Evolutionary conservation across 1,140 invertebrate genomes (phyloP), one percentile per base, ranked within the genome.

Genomic region (Leptestheria dahalacensis): DNA sequence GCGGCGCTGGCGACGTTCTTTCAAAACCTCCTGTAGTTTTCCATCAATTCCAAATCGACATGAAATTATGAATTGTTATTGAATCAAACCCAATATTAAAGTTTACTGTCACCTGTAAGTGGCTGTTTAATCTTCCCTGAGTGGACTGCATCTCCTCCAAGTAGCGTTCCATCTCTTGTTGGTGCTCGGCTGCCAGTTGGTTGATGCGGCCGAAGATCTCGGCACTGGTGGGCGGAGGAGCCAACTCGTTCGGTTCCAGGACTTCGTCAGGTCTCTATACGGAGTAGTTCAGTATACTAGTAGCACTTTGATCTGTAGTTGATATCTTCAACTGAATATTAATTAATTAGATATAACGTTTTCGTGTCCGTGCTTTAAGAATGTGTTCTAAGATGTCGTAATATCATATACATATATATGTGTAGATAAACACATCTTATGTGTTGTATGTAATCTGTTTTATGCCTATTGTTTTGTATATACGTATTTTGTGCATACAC

Each of bases 141-240:
- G 53, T 56, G 24, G 53, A 33, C 41, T 56, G 26, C 53, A 56
- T 56, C 11, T 41, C 53, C 3, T 56, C 28, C 2, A 56, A 41
- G 41, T 56, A 56, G 26, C 53, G 53, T 52, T 67, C 65, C 62
- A 68, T 65, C 48, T 73, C 66, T 20, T 68, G 65, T 20, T 67
- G 65, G 48, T 73, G 70, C 47, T 68, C 64, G 56, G 71, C 68
- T 23, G 69, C 67, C 50, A 73, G 58, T 57, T 68, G 62, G 24
- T 69, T 65, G 48, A 73, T 73, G 12, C 68, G 65, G 72, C 73
- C 72, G 66, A 75, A 75, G 23, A 75, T 65, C 57, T 72, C 70
- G 48, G 70, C 67, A 49, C 69, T 63, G 1, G 64, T 66, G 21
- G 73, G 73, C 6, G 65, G 61, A 20, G 72, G 72, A 12, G 72